Evolutionary conservation across 2,797 vertebrate genomes (phyloP), one percentile per base, ranked within the genome.

Genomic region (Pangasius krempfi): DNA sequence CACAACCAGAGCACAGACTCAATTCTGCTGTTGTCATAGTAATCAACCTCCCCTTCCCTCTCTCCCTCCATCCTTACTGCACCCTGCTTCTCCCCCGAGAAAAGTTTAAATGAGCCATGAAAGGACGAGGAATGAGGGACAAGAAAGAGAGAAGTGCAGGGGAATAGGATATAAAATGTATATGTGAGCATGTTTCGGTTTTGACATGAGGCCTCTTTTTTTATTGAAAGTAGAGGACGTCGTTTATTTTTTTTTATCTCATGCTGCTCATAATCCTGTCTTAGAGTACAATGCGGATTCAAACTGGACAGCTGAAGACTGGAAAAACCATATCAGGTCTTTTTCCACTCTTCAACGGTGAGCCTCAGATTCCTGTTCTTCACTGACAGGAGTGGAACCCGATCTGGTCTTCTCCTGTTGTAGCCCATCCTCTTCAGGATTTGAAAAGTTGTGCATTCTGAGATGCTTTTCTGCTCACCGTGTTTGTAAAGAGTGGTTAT

Each of bases 91-190:
- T 81, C 60, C 56, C 58, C 50, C 16, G 52, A 81, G 86, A 90
- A 72, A 89, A 81, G 83, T 88, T 88, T 72, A 90, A 91, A 87
- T 86, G 86, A 89, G 81, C 75, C 87, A 66, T 87, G 85, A 91
- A 89, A 89, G 73, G 83, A 76, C 20, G 75, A 83, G 62, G 75
- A 84, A 27, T 7, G 40, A 84, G 22, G 62, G 27, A 84, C 0
- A 44, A 50, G 44, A 66, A 33, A 22, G n/a, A 52, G 5, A n/a
- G 13, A 30, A 47, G 58, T 1, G 8, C 81, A 64, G 47, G 50
- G 54, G 56, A 70, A 37, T 54, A 50, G 20, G 79, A 83, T 20
- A 14, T 54, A 58, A 84, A 68, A 50, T 30, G 62, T 52, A 30
- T 47, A 82, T 27, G 10, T 58, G 86, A 44, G 47, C 33, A 68